Evolutionary conservation across 2,113 vertebrate genomes (phyloP), one percentile per base, ranked within the genome.

Genomic region (Eidolon helvum): DNA sequence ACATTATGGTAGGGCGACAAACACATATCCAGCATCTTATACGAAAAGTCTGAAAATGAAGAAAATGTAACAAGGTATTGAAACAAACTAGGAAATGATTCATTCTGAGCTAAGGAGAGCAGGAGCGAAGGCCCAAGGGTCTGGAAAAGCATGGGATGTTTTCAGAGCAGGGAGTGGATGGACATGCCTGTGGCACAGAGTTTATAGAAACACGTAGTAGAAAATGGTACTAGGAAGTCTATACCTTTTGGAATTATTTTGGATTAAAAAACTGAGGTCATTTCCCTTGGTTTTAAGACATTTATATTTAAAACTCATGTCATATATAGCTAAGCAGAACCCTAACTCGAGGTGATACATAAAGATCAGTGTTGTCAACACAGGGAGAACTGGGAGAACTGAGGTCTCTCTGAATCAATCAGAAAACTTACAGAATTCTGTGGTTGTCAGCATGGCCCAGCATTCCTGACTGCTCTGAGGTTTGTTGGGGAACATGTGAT

Each of bases 121-220:
- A 4, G n/a, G 33, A n/a, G 8, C 10, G 7, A 50, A 53, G 55
- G 48, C 55, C 0, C 12, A 3, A 68, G 26, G 74, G 43, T 3
- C 0, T 7, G 69, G 30, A 22, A 16, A 35, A 28, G 50, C 21
- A 0, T 0, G 3, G 5, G 0, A 3, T 19, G 15, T 85, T 55
- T 82, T 48, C 78, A 68, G 45, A 66, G 18, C 2, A 8, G 40
- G 3, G 35, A 33, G 55, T 14, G 40, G 48, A 11, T 26, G 28
- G 66, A 45, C 4, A 1, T 30, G 40, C 35, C n/a, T 28, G 4
- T 35, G 50, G 11, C 38, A 38, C 35, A 61, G 7, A 5, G 14
- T 53, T 22, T 38, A 18, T 16, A 18, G 75, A 63, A 85, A 80
- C 55, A 55, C 6, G 4, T 10, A 4, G 10, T 57, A 10, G 2